phyloP scores from a whole-genome alignment of 2,113 vertebrate species.

The Podocnemis expansa region DNA sequence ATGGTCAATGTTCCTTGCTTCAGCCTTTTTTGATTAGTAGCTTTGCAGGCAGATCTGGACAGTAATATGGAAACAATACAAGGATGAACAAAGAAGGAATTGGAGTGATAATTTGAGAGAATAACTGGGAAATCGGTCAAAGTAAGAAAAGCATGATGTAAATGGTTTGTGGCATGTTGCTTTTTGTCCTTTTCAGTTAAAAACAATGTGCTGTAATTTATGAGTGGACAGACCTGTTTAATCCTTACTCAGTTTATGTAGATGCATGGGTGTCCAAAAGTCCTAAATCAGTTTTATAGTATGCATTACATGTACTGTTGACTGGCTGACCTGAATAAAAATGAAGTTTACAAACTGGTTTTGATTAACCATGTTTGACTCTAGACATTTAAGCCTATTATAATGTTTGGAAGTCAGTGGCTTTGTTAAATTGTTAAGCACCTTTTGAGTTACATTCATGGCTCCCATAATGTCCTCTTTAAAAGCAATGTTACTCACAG shows the following conservation, averaged over 20 bases:
- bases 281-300: constrained; percentile 74
- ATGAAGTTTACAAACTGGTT: constrained; percentile 69
- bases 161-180: constrained; percentile 62
- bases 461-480: constrained; percentile 60
- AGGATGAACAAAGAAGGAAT: constrained; percentile 74
- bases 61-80: constrained; percentile 76
- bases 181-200: constrained; percentile 70
- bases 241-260: constrained; percentile 68
- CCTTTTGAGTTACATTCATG: constrained; percentile 59
- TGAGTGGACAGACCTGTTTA: constrained; percentile 64
- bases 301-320: constrained; percentile 68
- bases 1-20: constrained; percentile 74
- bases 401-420: constrained; percentile 66
- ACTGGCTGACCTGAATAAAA: constrained; percentile 71
- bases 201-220: constrained; percentile 72
- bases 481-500: constrained; percentile 39
- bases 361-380: constrained; percentile 66
- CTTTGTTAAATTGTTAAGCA: constrained; percentile 65
- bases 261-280: constrained; percentile 64
- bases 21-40: constrained; percentile 76
- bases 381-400: constrained; percentile 61
- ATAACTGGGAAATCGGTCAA: constrained; percentile 74
- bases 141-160: constrained; percentile 66
- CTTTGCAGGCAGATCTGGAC: constrained; percentile 69
- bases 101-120: constrained; percentile 78